Conservation (phyloP, 2,113 vertebrate species). For the Deroptyus accipitrinus region DNA sequence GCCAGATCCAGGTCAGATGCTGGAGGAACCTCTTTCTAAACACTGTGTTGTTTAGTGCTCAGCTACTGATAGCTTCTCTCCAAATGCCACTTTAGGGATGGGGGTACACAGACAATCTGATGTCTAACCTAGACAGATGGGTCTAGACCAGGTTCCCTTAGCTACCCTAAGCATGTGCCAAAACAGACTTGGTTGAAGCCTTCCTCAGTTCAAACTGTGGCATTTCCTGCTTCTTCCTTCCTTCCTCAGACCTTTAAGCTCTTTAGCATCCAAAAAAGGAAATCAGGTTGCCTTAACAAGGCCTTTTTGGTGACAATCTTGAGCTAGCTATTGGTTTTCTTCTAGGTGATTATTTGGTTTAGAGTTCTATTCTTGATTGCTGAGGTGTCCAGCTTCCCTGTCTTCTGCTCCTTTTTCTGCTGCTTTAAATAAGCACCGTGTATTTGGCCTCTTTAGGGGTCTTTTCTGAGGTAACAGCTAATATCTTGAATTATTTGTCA, state of each 20-base stretch:
- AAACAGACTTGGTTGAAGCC: neutral
- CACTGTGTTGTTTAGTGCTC: neutral
- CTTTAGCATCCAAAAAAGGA: neutral
- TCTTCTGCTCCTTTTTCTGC: neutral
- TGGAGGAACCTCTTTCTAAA: neutral
- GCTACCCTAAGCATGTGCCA: neutral
- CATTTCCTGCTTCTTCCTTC: neutral
- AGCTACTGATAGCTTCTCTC: neutral
- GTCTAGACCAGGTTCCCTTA: neutral
- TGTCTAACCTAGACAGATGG: no score
- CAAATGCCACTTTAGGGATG: neutral
- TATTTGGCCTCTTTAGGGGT: neutral
- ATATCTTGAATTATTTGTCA: neutral
- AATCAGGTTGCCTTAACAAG: neutral
- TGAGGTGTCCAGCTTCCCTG: neutral
- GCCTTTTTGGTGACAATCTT: neutral
- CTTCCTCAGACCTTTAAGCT: neutral
- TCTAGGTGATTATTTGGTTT: neutral
- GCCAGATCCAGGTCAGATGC: neutral
- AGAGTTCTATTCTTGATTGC: neutral
- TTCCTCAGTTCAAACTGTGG: neutral
- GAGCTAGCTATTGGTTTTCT: neutral
- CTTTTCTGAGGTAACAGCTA: neutral
- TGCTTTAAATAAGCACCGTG: neutral
- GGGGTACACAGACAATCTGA: neutral